These are phyloP conservation scores for Motacilla tschutschensis DNA, from an alignment of 2,113 vertebrate genomes.

Conservation along the genomic window DNA sequence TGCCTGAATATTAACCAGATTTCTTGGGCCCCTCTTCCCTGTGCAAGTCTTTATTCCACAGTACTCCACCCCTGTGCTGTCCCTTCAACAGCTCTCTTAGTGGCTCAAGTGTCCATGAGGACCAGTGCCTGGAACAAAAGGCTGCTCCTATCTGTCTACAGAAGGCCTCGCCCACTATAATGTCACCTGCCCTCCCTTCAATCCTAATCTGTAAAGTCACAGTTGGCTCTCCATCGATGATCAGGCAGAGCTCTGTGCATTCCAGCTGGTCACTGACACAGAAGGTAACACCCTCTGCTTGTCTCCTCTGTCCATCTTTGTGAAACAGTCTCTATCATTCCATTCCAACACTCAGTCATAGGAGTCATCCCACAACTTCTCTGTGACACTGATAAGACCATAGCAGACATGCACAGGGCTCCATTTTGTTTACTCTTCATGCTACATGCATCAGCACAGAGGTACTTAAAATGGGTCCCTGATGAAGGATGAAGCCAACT, in stretches of 20 bases:
- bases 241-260: not conserved
- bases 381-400: fast-evolving
- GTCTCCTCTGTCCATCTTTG: not conserved
- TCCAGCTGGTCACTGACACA: not conserved
- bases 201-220: not conserved
- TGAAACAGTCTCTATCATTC: not conserved
- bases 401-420: fast-evolving
- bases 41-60: not conserved
- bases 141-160: not conserved
- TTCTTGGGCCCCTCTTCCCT: not conserved
- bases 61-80: not conserved
- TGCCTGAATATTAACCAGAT: not conserved
- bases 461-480: not conserved
- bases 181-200: not conserved
- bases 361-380: not conserved
- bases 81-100: not conserved
- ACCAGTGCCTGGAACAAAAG: not conserved
- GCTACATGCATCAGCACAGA: not conserved
- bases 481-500: not conserved
- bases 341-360: not conserved
- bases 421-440: not conserved
- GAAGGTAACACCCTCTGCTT: not conserved
- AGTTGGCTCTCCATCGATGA: fast-evolving
- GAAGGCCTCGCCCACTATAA: not conserved
- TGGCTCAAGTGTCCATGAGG: not conserved